phyloP scores from a whole-genome alignment of 2,113 vertebrate genomes.

The Cephalophus harveyi region DNA sequence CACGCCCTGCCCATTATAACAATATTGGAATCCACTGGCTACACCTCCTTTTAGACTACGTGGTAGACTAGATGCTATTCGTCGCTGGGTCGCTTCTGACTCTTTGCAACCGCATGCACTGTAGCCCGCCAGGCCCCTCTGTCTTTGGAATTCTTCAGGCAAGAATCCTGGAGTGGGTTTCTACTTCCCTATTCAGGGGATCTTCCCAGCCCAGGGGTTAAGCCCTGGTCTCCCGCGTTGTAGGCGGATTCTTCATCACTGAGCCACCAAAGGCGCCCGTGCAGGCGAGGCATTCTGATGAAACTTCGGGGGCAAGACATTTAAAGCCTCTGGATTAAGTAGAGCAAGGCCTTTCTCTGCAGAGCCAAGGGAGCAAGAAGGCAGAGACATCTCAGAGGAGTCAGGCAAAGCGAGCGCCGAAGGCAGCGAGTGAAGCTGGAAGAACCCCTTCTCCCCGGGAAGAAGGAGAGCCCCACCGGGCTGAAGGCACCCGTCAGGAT shows the following conservation, averaged over 20 bases:
- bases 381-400: background rate
- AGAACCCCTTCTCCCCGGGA: too few relatives aligned
- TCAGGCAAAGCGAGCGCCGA: background rate
- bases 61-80: background rate
- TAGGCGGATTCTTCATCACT: background rate
- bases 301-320: background rate
- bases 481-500: rapidly evolving
- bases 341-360: background rate
- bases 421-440: background rate
- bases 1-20: background rate
- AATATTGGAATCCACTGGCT: too few relatives aligned
- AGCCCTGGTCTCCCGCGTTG: background rate
- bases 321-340: background rate
- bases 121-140: background rate
- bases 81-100: rapidly evolving
- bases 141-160: background rate
- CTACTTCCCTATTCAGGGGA: background rate
- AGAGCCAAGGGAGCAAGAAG: background rate
- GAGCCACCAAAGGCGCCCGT: background rate
- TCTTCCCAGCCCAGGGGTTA: background rate
- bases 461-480: background rate
- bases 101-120: background rate
- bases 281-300: background rate
- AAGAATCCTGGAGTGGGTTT: background rate
- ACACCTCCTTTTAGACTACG: background rate